Evolutionary conservation across 2,888 invertebrate species (phyloP).

Genomic region (Oscheius onirici): DNA sequence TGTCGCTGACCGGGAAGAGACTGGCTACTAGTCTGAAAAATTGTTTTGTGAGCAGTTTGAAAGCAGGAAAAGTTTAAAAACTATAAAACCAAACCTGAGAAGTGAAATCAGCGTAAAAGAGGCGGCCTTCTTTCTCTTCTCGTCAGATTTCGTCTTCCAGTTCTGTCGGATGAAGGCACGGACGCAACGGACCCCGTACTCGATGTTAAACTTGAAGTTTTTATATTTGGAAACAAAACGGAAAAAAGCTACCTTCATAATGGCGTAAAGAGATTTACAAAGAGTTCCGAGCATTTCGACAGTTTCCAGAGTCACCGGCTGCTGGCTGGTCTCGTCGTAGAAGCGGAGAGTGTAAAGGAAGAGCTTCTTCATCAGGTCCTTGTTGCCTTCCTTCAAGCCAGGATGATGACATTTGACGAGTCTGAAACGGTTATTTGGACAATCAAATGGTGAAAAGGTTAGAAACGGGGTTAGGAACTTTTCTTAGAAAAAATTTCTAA

Average conservation of each 20-base stretch:
- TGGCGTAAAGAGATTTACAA: slow-evolving; percentile 19
- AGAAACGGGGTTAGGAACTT: too few species aligned
- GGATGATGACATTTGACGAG: slow-evolving; percentile 89
- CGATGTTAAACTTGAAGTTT: slow-evolving; percentile 51
- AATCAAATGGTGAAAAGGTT: too few species aligned
- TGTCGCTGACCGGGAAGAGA: slow-evolving; percentile 89
- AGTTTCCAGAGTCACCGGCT: slow-evolving; percentile 13
- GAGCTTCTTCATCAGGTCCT: slow-evolving; percentile 80
- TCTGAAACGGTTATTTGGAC: too few species aligned
- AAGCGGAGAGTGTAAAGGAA: slow-evolving; percentile 77
- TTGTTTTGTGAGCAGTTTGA: too few species aligned
- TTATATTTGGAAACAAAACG: slow-evolving; percentile 12
- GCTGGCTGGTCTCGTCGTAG: slow-evolving; percentile 49
- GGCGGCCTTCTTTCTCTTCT: slow-evolving; percentile 9
- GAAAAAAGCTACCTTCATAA: slow-evolving; percentile 56
- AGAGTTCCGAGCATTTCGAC: slow-evolving; percentile 6
- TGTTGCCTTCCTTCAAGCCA: slow-evolving; percentile 82
- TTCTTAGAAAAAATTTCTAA: too few species aligned
- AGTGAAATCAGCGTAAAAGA: slow-evolving; percentile 73
- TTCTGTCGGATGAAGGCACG: slow-evolving; percentile 55
- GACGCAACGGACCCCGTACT: slow-evolving; percentile 56
- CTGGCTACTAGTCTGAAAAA: slow-evolving; percentile 82
- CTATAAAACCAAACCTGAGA: slow-evolving; percentile 14
- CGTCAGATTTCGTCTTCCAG: slow-evolving; percentile 46
- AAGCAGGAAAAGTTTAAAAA: too few species aligned